Evolutionary conservation across 2,888 invertebrate genomes (phyloP).

Genomic region (Lordiphosa andalusiaca): DNA sequence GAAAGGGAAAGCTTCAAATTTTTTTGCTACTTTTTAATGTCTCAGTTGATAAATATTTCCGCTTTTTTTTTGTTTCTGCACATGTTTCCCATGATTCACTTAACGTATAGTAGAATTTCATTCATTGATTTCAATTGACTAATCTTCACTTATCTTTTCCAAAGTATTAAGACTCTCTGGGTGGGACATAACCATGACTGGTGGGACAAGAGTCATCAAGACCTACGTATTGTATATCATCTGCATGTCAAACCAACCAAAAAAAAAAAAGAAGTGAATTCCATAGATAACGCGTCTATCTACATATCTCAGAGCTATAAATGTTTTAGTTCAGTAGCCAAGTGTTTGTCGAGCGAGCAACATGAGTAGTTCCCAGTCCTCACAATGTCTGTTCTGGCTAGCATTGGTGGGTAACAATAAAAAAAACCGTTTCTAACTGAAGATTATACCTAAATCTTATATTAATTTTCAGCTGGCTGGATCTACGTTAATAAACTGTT

Average conservation of each 20-base stretch:
- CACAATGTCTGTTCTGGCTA: slow-evolving; percentile 12
- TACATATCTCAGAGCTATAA: slow-evolving; percentile 12
- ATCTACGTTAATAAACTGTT: not conserved
- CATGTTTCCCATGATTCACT: not conserved
- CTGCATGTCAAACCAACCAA: slow-evolving; percentile 19
- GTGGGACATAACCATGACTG: slow-evolving; percentile 16
- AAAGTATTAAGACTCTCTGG: slow-evolving; percentile 4
- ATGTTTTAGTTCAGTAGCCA: slow-evolving; percentile 34
- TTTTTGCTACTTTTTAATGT: no score
- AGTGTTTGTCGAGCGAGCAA: slow-evolving; percentile 27
- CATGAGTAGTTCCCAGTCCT: slow-evolving; percentile 23
- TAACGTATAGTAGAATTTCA: slow-evolving; percentile 3
- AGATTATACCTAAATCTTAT: not conserved
- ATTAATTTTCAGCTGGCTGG: not conserved
- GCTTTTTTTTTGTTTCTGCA: no score
- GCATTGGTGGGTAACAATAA: slow-evolving; percentile 35
- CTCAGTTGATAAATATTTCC: no score
- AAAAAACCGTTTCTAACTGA: no score
- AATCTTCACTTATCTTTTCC: slow-evolving; percentile 10
- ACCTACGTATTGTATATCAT: slow-evolving; percentile 7
- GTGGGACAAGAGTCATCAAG: slow-evolving; percentile 37
- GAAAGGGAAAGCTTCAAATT: not conserved
- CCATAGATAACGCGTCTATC: slow-evolving; percentile 48
- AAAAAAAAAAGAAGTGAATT: no score
- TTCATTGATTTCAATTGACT: slow-evolving; percentile 20